phyloP scores from a whole-genome alignment of 2,113 vertebrate species.

The Psophia crepitans region DNA sequence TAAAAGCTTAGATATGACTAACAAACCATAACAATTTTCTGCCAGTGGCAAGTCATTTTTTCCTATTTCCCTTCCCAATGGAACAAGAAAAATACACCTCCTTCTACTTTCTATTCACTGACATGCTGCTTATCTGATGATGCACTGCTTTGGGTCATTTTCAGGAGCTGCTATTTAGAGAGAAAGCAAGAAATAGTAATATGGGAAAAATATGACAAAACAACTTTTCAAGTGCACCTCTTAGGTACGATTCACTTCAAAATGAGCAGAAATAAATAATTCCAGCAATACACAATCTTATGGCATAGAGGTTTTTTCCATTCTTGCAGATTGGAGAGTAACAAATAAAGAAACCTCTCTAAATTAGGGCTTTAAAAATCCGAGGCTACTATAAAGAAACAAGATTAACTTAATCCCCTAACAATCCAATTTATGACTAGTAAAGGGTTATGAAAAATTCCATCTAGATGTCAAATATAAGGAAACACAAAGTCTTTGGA shows the following conservation, averaged over 20 bases:
- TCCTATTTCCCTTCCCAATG: constrained; percentile 6
- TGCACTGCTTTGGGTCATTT: neutral
- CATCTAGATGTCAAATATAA: constrained; percentile 67
- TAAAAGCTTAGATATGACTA: neutral
- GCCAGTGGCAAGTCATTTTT: neutral
- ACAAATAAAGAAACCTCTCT: constrained; percentile 53
- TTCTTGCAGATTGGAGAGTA: constrained; percentile 37
- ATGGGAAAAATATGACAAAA: constrained; percentile 52
- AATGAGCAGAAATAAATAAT: constrained; percentile 73
- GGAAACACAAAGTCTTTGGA: constrained; percentile 74
- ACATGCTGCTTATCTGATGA: neutral
- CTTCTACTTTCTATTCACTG: neutral
- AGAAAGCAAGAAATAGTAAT: constrained; percentile 58
- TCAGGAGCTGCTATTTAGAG: constrained; percentile 20
- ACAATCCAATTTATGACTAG: constrained; percentile 78
- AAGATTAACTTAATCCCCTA: constrained; percentile 75
- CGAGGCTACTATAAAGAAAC: constrained; percentile 66
- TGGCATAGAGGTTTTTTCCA: neutral
- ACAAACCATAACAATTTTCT: neutral
- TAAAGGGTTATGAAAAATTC: constrained; percentile 77
- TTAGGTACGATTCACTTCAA: constrained; percentile 64
- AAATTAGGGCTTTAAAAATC: constrained; percentile 71
- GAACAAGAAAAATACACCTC: constrained; percentile 6
- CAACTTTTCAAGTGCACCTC: constrained; percentile 67
- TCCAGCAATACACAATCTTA: constrained; percentile 6